A percentile compares a stretch with the other conserved stretches of the same genome.
Conservation (phyloP, 2,888 invertebrate species). For the Papilio elwesi region DNA sequence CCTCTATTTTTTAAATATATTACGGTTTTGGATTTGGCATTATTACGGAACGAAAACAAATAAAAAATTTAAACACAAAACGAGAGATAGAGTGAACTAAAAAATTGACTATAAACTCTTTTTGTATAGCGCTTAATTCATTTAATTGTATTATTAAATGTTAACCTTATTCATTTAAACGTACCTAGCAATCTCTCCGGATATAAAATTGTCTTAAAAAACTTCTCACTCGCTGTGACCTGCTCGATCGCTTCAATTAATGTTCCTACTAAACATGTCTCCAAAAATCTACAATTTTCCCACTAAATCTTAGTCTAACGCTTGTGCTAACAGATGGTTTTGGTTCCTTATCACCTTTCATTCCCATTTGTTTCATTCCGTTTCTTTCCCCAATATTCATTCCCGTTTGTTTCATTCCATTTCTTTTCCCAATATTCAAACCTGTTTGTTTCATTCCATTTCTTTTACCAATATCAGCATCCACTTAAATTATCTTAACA, state of each 20-base stretch:
- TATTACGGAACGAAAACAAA: conserved; percentile 42
- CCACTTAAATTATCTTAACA: conserved; percentile 16
- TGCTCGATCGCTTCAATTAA: conserved; percentile 56
- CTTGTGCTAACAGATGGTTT: conserved; percentile 73
- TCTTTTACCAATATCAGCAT: not conserved
- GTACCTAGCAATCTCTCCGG: conserved; percentile 59
- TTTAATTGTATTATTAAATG: conserved; percentile 48
- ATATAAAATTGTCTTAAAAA: conserved; percentile 72
- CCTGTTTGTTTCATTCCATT: not conserved
- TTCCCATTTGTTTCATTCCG: conserved; percentile 14
- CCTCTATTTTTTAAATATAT: conserved; percentile 42
- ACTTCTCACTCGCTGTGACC: conserved; percentile 73
- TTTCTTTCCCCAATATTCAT: not conserved
- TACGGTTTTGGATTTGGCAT: conserved; percentile 76
- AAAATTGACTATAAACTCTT: conserved; percentile 59
- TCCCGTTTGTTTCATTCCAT: not conserved
- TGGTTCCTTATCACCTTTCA: conserved; percentile 54
- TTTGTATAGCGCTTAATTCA: conserved; percentile 52
- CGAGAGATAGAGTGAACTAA: conserved; percentile 38
- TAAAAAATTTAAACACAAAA: conserved; percentile 51
- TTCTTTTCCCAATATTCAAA: not conserved
- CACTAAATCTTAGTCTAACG: conserved; percentile 68
- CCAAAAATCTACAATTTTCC: conserved; percentile 80
- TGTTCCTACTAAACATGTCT: conserved; percentile 79
- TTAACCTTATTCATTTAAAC: conserved; percentile 46